Evolutionary conservation across 2,888 invertebrate species (phyloP).

Genomic region (Dynastes hyllus): DNA sequence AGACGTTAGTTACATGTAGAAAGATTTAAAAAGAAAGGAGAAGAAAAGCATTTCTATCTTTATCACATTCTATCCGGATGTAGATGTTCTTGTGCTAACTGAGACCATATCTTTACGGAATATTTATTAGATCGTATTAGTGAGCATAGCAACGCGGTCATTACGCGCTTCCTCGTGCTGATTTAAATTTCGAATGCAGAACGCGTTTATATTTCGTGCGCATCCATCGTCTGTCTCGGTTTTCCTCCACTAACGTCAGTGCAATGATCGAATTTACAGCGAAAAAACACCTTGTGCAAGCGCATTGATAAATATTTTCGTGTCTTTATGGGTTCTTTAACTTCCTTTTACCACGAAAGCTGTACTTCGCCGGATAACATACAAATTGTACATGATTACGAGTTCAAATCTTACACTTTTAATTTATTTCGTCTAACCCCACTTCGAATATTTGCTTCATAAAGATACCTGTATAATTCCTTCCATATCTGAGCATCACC

Average conservation of each 20-base stretch:
- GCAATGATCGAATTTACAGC: slow-evolving; percentile 13
- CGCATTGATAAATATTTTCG: slow-evolving; percentile 10
- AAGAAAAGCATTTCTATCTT: too few species aligned
- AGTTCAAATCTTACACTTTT: neutral
- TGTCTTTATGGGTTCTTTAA: slow-evolving; percentile 27
- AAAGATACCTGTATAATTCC: too few species aligned
- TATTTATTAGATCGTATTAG: slow-evolving; percentile 27
- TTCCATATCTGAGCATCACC: too few species aligned
- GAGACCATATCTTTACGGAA: slow-evolving; percentile 34
- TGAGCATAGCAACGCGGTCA: slow-evolving; percentile 20
- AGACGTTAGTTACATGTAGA: too few species aligned
- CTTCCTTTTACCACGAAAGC: neutral
- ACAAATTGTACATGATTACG: neutral
- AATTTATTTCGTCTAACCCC: too few species aligned
- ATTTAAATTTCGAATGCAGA: slow-evolving; percentile 26
- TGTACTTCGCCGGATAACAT: neutral
- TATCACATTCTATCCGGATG: too few species aligned
- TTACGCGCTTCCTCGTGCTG: slow-evolving; percentile 29
- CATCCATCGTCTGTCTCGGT: neutral
- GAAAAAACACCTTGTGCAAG: slow-evolving; percentile 7
- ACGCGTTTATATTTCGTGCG: slow-evolving; percentile 21
- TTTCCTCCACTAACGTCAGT: slow-evolving; percentile 11
- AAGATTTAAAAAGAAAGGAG: too few species aligned
- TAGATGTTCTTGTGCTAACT: neutral
- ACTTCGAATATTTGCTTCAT: too few species aligned